These are phyloP conservation scores for Ommatoiulus sabulosus DNA, from an alignment of 2,888 invertebrate genomes.

Conservation along the genomic window DNA sequence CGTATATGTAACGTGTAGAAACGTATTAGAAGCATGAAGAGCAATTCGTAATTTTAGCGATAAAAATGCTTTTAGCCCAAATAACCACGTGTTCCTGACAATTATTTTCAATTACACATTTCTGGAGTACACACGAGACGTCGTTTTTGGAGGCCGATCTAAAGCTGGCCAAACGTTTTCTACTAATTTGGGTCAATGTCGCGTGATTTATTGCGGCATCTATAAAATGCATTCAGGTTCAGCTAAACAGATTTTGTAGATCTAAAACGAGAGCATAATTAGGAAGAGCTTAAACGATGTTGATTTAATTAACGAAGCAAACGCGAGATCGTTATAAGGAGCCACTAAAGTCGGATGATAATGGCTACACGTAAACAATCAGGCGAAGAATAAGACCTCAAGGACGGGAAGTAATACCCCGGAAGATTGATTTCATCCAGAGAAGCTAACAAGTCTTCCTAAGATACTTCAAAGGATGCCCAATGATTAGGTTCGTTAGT, in stretches of 20 bases:
- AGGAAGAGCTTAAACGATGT: slow-evolving; percentile 48
- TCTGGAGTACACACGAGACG: too few relatives aligned
- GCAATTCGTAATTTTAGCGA: too few relatives aligned
- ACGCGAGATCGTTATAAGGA: slow-evolving; percentile 4
- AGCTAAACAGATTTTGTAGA: neutral
- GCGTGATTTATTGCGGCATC: neutral
- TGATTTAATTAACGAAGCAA: slow-evolving; percentile 37
- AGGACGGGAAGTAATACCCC: slow-evolving; percentile 15
- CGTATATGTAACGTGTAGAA: too few relatives aligned
- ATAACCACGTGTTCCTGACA: neutral
- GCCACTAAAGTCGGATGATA: slow-evolving; percentile 11
- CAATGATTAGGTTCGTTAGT: slow-evolving; percentile 41
- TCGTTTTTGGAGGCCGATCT: too few relatives aligned
- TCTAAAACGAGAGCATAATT: slow-evolving; percentile 37
- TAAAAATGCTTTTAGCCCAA: neutral
- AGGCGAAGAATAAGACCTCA: neutral
- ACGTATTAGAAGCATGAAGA: too few relatives aligned
- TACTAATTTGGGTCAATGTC: neutral
- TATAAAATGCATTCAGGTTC: neutral
- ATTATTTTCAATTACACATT: neutral
- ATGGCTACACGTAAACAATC: slow-evolving; percentile 12
- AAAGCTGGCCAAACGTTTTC: neutral
- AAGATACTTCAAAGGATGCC: neutral
- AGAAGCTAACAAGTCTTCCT: slow-evolving; percentile 22
- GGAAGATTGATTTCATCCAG: neutral